Evolutionary conservation across 2,113 vertebrate species (phyloP).

Genomic region (Hypanus sabinus): DNA sequence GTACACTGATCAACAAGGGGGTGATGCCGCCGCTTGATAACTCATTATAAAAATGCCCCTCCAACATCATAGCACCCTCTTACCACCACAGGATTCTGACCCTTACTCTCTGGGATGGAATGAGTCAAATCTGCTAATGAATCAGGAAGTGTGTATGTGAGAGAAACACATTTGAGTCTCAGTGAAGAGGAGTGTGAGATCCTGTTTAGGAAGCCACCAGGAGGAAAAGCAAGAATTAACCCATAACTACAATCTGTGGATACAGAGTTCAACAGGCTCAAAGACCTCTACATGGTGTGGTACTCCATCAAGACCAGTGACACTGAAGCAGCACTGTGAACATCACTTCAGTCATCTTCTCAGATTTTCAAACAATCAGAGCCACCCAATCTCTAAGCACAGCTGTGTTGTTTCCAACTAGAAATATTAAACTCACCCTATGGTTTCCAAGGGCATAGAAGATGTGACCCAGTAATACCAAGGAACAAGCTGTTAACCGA

Average conservation of each 20-base stretch:
- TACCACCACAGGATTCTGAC: neutral
- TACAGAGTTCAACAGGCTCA: neutral
- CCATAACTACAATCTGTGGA: neutral
- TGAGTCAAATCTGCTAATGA: neutral
- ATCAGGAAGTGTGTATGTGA: neutral
- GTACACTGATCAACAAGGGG: neutral
- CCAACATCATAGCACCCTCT: neutral
- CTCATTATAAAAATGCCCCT: neutral
- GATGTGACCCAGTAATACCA: slow-evolving; percentile 93
- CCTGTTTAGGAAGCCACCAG: neutral
- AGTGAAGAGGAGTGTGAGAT: neutral
- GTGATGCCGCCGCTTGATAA: neutral
- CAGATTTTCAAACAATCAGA: neutral
- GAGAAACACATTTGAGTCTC: neutral
- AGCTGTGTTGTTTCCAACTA: neutral
- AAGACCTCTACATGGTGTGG: neutral
- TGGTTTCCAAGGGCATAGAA: slow-evolving; percentile 96
- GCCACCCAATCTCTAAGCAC: neutral
- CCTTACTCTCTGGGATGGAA: neutral
- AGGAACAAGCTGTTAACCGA: slow-evolving; percentile 87
- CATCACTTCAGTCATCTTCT: neutral
- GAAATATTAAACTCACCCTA: slow-evolving; percentile 63
- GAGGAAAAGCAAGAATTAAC: neutral
- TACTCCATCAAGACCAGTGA: neutral
- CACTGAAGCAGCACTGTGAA: neutral